Evolutionary conservation across 2,888 invertebrate genomes (phyloP).

Genomic region (Holacanthella duospinosa): DNA sequence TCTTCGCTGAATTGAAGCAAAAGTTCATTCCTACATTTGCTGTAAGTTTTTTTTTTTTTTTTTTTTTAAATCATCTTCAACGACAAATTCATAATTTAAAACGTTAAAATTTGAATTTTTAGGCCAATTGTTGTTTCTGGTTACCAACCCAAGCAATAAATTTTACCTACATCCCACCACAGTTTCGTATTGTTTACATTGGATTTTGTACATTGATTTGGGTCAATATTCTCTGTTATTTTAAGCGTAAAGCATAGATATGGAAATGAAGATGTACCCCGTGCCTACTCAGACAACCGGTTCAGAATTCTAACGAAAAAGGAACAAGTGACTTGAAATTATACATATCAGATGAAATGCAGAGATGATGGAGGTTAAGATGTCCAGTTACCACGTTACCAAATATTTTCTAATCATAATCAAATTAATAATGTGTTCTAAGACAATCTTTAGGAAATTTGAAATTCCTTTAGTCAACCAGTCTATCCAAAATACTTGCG

Average conservation of each 20-base stretch:
- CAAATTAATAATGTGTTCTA: too few species aligned
- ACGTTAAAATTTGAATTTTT: background rate
- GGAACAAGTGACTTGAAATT: background rate
- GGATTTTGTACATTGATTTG: constrained; percentile 66
- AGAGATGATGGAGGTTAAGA: too few species aligned
- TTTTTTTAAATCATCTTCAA: background rate
- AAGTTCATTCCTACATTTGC: constrained; percentile 59
- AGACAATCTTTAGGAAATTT: too few species aligned
- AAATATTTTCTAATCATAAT: too few species aligned
- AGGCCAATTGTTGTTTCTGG: constrained; percentile 73
- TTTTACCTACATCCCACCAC: constrained; percentile 58
- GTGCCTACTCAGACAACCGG: background rate
- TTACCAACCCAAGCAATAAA: constrained; percentile 68
- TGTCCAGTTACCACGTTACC: too few species aligned
- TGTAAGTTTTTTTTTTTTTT: constrained; percentile 38
- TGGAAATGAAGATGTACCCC: too few species aligned
- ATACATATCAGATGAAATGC: background rate
- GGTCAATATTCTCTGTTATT: constrained; percentile 74
- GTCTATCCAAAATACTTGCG: too few species aligned
- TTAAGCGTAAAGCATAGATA: constrained; percentile 51
- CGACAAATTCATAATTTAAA: background rate
- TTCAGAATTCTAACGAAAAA: background rate
- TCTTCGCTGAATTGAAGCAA: constrained; percentile 57
- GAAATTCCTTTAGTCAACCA: too few species aligned
- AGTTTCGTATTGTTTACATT: constrained; percentile 65